Percentiles rank a stretch among this genome's conserved stretches.
These are phyloP conservation scores for Rhinella marina DNA, from an alignment of 2,797 vertebrate species.

Conservation along the genomic window DNA sequence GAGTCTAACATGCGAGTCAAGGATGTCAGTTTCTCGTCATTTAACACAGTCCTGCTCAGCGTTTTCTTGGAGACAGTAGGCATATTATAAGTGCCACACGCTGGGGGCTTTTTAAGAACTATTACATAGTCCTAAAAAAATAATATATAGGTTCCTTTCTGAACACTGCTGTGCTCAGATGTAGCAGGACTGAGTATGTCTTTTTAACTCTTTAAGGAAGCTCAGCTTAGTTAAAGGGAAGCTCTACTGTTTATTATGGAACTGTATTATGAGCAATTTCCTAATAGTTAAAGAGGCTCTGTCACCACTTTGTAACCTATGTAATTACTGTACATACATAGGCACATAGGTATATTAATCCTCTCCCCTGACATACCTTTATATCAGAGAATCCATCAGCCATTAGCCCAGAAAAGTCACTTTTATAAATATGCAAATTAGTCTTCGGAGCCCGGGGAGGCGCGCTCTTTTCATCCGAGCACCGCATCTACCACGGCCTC, in stretches of 20 bases:
- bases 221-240: not conserved
- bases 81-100: constrained; percentile 13
- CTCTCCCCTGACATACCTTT: no score
- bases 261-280: no score
- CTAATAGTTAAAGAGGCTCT: not conserved
- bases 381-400: no score
- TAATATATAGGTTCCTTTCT: not conserved
- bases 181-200: not conserved
- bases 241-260: not conserved
- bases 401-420: no score
- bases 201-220: not conserved
- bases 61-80: constrained; percentile 19
- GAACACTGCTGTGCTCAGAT: not conserved
- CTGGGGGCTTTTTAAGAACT: not conserved
- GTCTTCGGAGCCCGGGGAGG: no score
- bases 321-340: no score
- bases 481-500: no score
- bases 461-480: no score
- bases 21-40: constrained; percentile 38
- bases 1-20: constrained; percentile 34
- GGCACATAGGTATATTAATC: no score
- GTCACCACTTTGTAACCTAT: no score
- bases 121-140: not conserved
- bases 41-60: constrained; percentile 38
- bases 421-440: no score